Evolutionary conservation across 2,797 vertebrate genomes (phyloP), one percentile per base, ranked within the genome.

Genomic region (Dendrocincla tyrannina): DNA sequence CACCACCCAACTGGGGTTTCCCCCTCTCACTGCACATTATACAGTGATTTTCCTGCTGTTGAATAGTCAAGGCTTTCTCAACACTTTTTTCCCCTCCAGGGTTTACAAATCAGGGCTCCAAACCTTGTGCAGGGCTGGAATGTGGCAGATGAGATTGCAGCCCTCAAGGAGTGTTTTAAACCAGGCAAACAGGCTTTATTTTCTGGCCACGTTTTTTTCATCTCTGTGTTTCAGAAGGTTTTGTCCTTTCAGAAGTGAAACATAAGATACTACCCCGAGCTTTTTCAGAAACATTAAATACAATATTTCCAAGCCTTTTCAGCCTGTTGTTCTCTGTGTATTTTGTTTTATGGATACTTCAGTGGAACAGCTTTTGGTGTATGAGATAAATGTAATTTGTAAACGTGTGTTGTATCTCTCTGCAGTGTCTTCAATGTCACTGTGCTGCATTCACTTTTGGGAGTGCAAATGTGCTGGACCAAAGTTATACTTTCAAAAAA

Each of bases 111-210:
- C 11, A 63, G 24, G 59, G 70, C 59, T 79, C 24, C 66, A 90
- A 79, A 68, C 63, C 74, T 79, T 47, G 46, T 33, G 86, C 18
- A 19, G 60, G 67, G 25, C 30, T 77, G 89, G 84, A 91, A 85
- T 35, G 85, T 27, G 11, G 81, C 76, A 69, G 78, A 85, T 88
- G 89, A 90, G 56, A 66, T 95, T 92, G 91, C 84, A 94, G 58
- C 59, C 59, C 60, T 84, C 50, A 24, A 87, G 77, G 72, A 75
- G 30, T 13, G 55, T 33, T 58, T 66, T 28, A 77, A 19, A 22
- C 55, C 4, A 1, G 20, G 66, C 63, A 93, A 63, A 64, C 30
- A 20, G 7, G 14, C 39, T 67, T 82, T 23, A 19, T 44, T 86
- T 89, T 79, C 76, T 79, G 69, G 62, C 79, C 41, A 8, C 28